Conservation (phyloP, 2,888 invertebrate species). For the Aradus depressus region DNA sequence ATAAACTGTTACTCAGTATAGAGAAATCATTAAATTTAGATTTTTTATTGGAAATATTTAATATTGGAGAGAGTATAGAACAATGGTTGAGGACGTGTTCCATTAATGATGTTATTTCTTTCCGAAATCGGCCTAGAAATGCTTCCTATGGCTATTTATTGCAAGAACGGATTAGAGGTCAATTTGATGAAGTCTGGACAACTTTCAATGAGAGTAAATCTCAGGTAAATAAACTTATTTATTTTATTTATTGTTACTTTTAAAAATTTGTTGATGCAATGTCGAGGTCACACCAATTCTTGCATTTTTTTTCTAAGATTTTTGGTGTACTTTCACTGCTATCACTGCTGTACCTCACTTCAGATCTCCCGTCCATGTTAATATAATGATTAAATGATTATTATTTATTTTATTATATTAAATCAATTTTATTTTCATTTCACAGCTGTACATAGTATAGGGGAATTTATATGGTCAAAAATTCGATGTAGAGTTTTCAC, state of each 20-base stretch:
- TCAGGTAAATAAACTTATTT: background rate
- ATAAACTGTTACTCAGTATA: constrained; percentile 31
- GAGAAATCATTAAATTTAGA: constrained; percentile 30
- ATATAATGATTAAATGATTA: no score
- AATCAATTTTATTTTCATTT: no score
- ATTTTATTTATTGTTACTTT: constrained; percentile 1
- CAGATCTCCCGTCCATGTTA: no score
- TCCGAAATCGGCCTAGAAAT: background rate
- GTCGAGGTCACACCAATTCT: no score
- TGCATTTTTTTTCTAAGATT: no score
- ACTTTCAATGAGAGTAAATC: background rate
- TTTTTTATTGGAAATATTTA: constrained; percentile 33
- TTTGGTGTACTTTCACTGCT: no score
- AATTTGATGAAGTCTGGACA: constrained; percentile 21
- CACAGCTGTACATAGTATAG: no score
- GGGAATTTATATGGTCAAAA: no score
- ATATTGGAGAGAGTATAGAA: constrained; percentile 12
- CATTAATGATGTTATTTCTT: background rate
- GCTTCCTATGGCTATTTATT: constrained; percentile 9
- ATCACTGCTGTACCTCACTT: no score
- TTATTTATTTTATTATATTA: no score
- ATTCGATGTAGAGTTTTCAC: no score
- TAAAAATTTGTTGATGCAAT: no score
- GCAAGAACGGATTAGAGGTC: background rate
- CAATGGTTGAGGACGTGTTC: constrained; percentile 10